Evolutionary conservation across 2,888 invertebrate species (phyloP), one percentile per base, ranked within the genome.

Genomic region (Ellobium chinense): DNA sequence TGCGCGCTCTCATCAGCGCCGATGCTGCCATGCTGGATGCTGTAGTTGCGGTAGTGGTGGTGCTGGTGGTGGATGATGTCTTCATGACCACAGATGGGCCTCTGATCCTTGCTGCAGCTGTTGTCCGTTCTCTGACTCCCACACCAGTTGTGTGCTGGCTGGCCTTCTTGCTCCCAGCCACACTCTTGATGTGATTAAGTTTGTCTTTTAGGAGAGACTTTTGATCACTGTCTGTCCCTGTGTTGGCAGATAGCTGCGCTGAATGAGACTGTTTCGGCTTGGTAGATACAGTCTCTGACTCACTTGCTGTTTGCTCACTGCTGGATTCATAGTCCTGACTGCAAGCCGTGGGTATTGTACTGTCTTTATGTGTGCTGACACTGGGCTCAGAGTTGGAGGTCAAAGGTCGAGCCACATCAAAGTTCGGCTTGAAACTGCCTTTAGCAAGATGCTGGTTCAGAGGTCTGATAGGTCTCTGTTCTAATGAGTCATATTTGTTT

Each of bases 241-340:
- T 36, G 14, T 36, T 66, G 18, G 36, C 24, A 66, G 24, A 24
- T 46, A 9, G 27, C 29, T 54, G 29, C 18, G 34, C 18, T 34
- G 56, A 2, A 31, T 24, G 31, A 54, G 63, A 58, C 14, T 36
- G 31, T 2, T 21, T 5, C 0, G 54, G 24, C 3, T 74, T 58
- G 34, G n/a, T 24, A 24, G 69, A 24, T 24, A 74, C 27, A 7
- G 68, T 37, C 9, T 84, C 83, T 12, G 79, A 81, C 68, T 87
- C 83, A 83, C 85, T 87, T 56, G 69, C 37, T 29, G 79, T 79
- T 27, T 87, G 85, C 24, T 88, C 88, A 66, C 85, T 85, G 54
- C 88, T 88, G 31, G 88, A 88, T 76, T 89, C 89, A 85, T 88
- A 90, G 77, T 89, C 88, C 77, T 87, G 86, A 46, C 90, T 87